Base-by-base conservation (phyloP, 1,140 invertebrate genomes). In the Drosophila littoralis region DNA sequence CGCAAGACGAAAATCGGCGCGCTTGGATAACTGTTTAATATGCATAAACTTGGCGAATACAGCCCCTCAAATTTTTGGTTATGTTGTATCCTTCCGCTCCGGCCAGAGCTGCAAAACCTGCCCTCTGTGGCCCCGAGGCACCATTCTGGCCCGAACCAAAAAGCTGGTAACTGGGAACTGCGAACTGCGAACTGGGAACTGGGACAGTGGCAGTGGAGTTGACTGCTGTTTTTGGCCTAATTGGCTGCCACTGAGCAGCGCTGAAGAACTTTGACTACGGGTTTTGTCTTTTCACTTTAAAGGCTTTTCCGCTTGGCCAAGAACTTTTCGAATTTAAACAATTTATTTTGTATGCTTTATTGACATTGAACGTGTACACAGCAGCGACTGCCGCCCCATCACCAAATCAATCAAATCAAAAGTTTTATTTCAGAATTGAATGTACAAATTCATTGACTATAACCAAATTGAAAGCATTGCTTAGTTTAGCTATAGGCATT, bases 11-110 rank as follows among this genome's bases (percentile, higher is more conserved):
- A 32, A 51, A 42, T 9, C 13, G 50, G 22, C 74, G 65, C 76
- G 79, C 80, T 71, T 70, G 79, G 71, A 83, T 82, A 83, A 83
- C 79, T 82, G 79, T 82, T 82, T 82, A 82, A 82, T 82, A 82
- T 82, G 79, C 79, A 82, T 83, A 79, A 83, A 82, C 65, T 82
- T 82, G 43, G 68, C 60, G 35, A 64, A 22, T 51, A 12, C 33
- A 12, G 22, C 55, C 55, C 58, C 40, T 42, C 22, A 64, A 13
- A 71, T 36, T 58, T 71, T 71, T 42, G 68, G 60, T 55, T 33
- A 28, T 28, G 68, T 65, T 58, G 60, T 71, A 71, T 71, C 68
- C 68, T 71, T 71, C 68, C 68, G 68, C 40, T 71, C 13, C 68
- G 35, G 51, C 48, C 58, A 45, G 43, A 50, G 65, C 42, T n/a